Conservation (phyloP, 2,888 invertebrate species). For the Trachelus tabidus region DNA sequence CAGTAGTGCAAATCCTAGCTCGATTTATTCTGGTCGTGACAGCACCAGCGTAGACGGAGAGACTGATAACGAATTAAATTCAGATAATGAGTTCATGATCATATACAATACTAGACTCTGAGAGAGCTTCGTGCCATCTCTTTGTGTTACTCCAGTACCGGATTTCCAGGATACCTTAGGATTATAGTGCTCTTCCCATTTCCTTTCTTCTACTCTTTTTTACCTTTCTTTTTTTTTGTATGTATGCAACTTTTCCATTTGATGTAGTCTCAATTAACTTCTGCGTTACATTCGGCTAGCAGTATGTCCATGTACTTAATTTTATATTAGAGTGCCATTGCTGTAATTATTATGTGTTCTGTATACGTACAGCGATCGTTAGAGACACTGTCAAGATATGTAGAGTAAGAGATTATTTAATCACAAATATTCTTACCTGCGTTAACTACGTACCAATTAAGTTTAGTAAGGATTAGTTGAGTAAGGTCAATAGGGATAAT, state of each 20-base stretch:
- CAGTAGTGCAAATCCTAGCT: conserved; percentile 35
- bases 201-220: neutral
- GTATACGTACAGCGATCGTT: neutral
- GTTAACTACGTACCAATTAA: neutral
- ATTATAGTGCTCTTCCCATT: neutral
- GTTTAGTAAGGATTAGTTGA: neutral
- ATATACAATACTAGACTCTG: conserved; percentile 55
- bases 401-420: neutral
- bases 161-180: neutral
- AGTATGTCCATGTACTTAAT: neutral
- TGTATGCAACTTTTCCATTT: neutral
- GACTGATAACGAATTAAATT: conserved; percentile 39
- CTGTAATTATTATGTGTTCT: neutral
- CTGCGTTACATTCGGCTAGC: neutral
- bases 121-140: conserved; percentile 13
- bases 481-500: neutral
- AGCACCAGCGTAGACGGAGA: conserved; percentile 37
- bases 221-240: neutral
- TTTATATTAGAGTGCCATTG: neutral
- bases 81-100: conserved; percentile 45
- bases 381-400: neutral
- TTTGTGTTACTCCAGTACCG: neutral
- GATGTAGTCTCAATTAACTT: neutral
- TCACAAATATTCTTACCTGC: neutral
- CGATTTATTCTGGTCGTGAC: conserved; percentile 23